Base-by-base conservation (phyloP, 2,888 invertebrate genomes). In the Ochropleura plecta region DNA sequence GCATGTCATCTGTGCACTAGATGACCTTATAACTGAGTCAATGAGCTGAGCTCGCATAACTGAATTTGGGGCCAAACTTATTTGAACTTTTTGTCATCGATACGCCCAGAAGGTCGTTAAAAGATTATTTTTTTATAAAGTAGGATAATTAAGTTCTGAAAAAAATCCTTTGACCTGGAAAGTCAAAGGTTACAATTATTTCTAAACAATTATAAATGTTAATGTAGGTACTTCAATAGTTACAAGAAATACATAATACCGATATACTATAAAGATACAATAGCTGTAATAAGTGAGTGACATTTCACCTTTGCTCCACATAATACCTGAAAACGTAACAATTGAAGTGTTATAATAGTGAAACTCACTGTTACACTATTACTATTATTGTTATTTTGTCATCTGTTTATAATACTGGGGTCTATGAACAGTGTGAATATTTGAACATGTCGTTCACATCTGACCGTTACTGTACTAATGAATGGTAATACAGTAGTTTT, bases 331-430 rank as follows among this genome's bases (percentile, higher is more conserved):
- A 75, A 74, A 70, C 64, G 76, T 81, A 73, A 84, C 83, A 83
- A 86, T 81, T 75, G 55, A 55, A 67, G 63, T 84, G 81, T 69
- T 73, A 68, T 84, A 83, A 84, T 83, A 73, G 74, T 72, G 64
- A 16, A 69, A 44, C 68, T 78, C 46, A 68, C 73, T 72, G 68
- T 80, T 62, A 77, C 65, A 73, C 49, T 73, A 59, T 14, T 42
- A 51, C 46, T 72, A 59, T 75, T 70, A 84, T 76, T 73, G 76
- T 72, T 79, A 78, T 73, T 82, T 75, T 79, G 67, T 75, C 62
- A 79, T 78, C 65, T 42, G 9, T 57, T 66, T 46, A 72, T 73
- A 77, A 70, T 60, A 18, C 12, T 42, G 42, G 59, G 76, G 78
- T 78, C 57, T 63, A 67, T 69, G 68, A 72, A 76, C 85, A 75